Percentiles rank a stretch among this genome's conserved stretches.
Evolutionary conservation across 2,888 invertebrate genomes (phyloP).

Genomic region (Stenotaenia linearis): DNA sequence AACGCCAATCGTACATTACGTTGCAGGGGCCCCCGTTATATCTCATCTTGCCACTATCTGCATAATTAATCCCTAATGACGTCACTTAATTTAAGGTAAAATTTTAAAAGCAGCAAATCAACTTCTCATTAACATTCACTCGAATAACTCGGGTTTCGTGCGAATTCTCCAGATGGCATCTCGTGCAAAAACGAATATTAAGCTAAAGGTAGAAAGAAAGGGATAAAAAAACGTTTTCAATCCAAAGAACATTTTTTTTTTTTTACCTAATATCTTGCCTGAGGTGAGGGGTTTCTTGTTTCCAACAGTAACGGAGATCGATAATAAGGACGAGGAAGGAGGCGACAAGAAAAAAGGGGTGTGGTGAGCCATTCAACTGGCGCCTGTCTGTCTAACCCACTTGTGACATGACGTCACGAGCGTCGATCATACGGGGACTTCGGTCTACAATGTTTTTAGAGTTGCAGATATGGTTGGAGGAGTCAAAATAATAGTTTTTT

Average conservation of each 20-base stretch:
- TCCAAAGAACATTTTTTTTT: constrained; percentile 15
- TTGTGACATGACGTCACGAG: constrained; percentile 13
- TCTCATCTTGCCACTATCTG: not conserved
- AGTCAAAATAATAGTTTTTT: too few species aligned
- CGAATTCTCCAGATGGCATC: constrained; percentile 16
- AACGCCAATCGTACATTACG: not conserved
- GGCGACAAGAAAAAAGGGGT: constrained; percentile 22
- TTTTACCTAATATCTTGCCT: constrained; percentile 11
- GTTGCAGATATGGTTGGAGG: too few species aligned
- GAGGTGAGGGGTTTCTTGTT: constrained; percentile 23
- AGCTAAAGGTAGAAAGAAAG: not conserved
- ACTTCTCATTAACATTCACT: constrained; percentile 23
- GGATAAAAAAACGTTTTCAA: not conserved
- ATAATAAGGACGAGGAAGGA: not conserved
- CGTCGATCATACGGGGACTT: not conserved
- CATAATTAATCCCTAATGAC: constrained; percentile 1
- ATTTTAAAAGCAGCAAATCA: not conserved
- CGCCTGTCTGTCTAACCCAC: constrained; percentile 26
- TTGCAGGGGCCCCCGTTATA: not conserved
- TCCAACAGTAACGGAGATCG: constrained; percentile 14
- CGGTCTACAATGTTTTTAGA: not conserved
- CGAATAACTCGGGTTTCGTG: not conserved
- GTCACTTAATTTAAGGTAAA: not conserved
- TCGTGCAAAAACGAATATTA: not conserved
- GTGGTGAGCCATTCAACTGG: constrained; percentile 16